phyloP scores from a whole-genome alignment of 2,797 vertebrate genomes.

The Falco berigora region DNA sequence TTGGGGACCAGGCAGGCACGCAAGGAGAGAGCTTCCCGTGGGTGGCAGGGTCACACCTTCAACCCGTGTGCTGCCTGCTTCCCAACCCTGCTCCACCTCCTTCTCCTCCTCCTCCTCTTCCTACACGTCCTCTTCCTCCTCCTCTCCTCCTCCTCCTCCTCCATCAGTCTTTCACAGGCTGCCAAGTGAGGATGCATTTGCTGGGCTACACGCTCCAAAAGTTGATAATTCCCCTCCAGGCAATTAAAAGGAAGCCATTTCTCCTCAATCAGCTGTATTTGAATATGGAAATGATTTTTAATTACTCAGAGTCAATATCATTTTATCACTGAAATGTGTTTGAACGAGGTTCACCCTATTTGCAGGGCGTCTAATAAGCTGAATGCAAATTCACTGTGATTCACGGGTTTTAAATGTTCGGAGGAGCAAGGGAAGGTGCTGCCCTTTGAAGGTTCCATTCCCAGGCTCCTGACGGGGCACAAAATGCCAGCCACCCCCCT shows the following conservation, averaged over 20 bases:
- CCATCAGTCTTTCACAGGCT: background rate
- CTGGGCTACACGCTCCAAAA: background rate
- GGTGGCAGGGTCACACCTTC: background rate
- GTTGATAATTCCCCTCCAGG: slow-evolving; percentile 58
- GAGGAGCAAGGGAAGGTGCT: background rate
- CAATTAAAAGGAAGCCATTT: slow-evolving; percentile 73
- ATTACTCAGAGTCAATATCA: slow-evolving; percentile 78
- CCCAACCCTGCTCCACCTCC: background rate
- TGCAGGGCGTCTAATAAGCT: slow-evolving; percentile 45
- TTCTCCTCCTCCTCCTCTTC: background rate
- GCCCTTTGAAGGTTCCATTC: background rate
- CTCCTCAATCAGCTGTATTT: slow-evolving; percentile 77
- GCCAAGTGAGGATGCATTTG: background rate
- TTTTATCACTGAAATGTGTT: slow-evolving; percentile 74
- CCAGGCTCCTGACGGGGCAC: background rate
- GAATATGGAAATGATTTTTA: slow-evolving; percentile 82
- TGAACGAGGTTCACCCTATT: slow-evolving; percentile 64
- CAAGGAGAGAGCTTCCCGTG: background rate
- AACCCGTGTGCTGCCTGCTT: fast-evolving
- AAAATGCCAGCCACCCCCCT: background rate
- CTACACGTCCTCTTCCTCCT: background rate
- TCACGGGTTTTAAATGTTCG: background rate
- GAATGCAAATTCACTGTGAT: slow-evolving; percentile 44
- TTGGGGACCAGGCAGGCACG: fast-evolving
- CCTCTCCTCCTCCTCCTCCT: background rate